Base-by-base conservation (phyloP, 2,797 vertebrate species). In the Siniperca scherzeri region DNA sequence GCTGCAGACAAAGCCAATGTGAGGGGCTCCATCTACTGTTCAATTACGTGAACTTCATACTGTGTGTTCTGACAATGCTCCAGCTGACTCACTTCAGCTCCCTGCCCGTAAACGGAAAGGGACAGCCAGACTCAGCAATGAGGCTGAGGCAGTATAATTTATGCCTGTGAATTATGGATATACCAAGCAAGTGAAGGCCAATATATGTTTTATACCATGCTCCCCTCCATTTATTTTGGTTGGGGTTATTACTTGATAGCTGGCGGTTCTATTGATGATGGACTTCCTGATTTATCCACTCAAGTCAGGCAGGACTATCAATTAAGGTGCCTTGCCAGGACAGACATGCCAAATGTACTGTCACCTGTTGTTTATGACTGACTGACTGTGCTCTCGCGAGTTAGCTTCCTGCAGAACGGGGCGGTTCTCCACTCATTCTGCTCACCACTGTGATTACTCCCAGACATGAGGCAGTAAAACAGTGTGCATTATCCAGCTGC, bases 211-310 rank as follows among this genome's bases (percentile, higher is more conserved):
- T 94, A 96, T 94, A 90, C 88, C 87, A 77, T 21, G 64, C 91
- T 87, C 82, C 78, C 81, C 80, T 88, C 87, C 84, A 91, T 95
- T 95, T 94, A 94, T 95, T 95, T 93, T 87, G 80, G 77, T 82
- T 76, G 74, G 91, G 91, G 93, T 95, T 95, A 94, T 92, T 92
- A 93, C 93, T 94, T 95, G 92, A 95, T 95, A 82, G 90, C 85
- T 84, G 87, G 81, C 60, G 59, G 89, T 88, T 89, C 90, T 89
- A 90, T 94, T 95, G 93, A 94, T 95, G 95, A 95, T 93, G 87
- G 90, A 91, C 87, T 79, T 55, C 65, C 62, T 91, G 95, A 96
- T 96, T 95, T 95, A 96, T 95, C 42, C 50, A 25, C 74, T 73
- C 75, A 42, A 76, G 87, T 90, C 89, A 70, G 75, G 74, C 80